Conservation (phyloP, 2,888 invertebrate species). For the Clusia tigrina region DNA sequence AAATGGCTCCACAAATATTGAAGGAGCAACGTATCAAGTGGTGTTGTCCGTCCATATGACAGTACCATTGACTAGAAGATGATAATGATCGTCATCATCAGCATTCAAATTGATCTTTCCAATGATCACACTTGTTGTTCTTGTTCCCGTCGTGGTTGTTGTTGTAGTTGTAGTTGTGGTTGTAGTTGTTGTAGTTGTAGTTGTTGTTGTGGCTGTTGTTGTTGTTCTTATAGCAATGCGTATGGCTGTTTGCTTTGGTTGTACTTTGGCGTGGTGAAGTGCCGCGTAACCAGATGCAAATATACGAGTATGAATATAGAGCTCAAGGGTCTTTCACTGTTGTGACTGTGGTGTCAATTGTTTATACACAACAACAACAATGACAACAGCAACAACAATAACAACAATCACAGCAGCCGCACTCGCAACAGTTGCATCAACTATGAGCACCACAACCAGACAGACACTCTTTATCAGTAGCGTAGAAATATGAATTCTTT, state of each 20-base stretch:
- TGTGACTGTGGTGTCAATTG: conserved; percentile 17
- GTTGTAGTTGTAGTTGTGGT: background rate
- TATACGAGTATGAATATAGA: background rate
- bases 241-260: too few species aligned
- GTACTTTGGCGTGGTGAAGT: background rate
- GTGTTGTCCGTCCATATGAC: background rate
- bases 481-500: background rate
- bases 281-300: background rate
- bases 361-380: background rate
- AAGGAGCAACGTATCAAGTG: background rate
- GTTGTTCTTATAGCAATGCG: too few species aligned
- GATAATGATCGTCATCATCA: background rate
- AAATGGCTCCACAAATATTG: conserved; percentile 15
- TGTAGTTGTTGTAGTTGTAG: background rate
- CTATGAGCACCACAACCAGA: too few species aligned
- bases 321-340: conserved; percentile 22
- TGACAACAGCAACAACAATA: background rate
- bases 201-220: background rate
- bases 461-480: conserved; percentile 5
- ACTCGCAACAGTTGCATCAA: background rate
- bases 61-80: background rate
- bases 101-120: too few species aligned
- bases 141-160: too few species aligned
- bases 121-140: background rate
- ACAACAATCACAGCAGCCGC: background rate